These are phyloP conservation scores for Melipona quadrifasciata DNA, from an alignment of 1,140 invertebrate genomes.

Conservation along the genomic window DNA sequence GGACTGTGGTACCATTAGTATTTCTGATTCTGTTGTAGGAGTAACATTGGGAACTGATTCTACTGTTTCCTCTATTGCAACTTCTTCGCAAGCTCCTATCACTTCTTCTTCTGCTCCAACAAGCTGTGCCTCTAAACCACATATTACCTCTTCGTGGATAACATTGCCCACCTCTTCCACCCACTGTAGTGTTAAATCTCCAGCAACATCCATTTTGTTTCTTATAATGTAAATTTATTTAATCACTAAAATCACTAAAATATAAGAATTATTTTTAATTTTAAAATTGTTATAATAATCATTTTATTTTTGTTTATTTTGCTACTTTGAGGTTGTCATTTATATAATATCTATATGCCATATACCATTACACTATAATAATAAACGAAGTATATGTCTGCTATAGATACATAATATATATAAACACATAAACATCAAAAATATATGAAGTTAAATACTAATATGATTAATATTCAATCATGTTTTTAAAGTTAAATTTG, in stretches of 20 bases:
- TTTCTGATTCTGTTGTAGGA: constrained; percentile 75
- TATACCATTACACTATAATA: not conserved
- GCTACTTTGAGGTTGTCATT: not conserved
- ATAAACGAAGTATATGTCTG: no score
- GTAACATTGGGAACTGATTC: constrained; percentile 79
- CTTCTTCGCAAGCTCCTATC: constrained; percentile 80
- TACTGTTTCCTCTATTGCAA: constrained; percentile 81
- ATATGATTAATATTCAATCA: not conserved
- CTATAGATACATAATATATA: not conserved
- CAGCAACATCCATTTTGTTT: constrained; percentile 76
- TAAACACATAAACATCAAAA: not conserved
- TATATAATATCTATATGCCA: not conserved
- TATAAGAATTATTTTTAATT: constrained; percentile 10
- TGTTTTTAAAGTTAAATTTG: not conserved
- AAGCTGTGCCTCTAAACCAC: constrained; percentile 82
- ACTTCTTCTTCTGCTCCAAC: constrained; percentile 77
- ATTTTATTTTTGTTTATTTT: not conserved
- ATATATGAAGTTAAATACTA: not conserved
- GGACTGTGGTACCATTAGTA: constrained; percentile 77
- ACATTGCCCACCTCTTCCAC: constrained; percentile 83
- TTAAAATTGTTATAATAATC: not conserved
- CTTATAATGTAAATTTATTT: constrained; percentile 52
- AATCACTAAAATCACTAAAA: constrained; percentile 73
- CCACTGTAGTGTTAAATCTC: constrained; percentile 82
- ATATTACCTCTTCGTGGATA: constrained; percentile 85